Percentiles rank a stretch among this genome's conserved stretches.
Evolutionary conservation across 2,888 invertebrate species (phyloP).

Genomic region (Bombyx huttoni): DNA sequence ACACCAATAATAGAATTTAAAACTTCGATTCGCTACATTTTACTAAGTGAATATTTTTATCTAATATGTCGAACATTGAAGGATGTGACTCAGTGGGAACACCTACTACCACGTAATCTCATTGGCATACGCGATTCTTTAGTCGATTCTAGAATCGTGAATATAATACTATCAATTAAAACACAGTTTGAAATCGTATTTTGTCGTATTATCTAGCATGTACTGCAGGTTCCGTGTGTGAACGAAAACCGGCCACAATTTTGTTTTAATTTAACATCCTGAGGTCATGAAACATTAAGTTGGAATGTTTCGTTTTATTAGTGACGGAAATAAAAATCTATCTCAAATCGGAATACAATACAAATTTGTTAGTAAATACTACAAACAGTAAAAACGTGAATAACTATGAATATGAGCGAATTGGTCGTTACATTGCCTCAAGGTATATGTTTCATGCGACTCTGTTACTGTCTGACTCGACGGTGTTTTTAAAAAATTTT

Average conservation of each 20-base stretch:
- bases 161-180: neutral
- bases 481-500: no score
- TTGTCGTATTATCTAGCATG: neutral
- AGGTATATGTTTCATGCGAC: no score
- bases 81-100: neutral
- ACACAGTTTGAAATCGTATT: neutral
- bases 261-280: neutral
- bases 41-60: neutral
- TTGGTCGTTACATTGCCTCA: no score
- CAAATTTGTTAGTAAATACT: no score
- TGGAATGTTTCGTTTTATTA: neutral
- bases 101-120: neutral
- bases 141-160: neutral
- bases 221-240: no score
- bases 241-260: neutral
- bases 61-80: neutral
- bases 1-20: no score
- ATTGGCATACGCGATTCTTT: neutral
- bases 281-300: constrained; percentile 1
- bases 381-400: no score
- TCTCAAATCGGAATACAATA: no score
- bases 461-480: no score
- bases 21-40: no score
- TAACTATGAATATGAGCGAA: no score
- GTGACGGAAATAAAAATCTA: no score